Evolutionary conservation across 2,113 vertebrate genomes (phyloP), one percentile per base, ranked within the genome.

Genomic region (Halcyon senegalensis): DNA sequence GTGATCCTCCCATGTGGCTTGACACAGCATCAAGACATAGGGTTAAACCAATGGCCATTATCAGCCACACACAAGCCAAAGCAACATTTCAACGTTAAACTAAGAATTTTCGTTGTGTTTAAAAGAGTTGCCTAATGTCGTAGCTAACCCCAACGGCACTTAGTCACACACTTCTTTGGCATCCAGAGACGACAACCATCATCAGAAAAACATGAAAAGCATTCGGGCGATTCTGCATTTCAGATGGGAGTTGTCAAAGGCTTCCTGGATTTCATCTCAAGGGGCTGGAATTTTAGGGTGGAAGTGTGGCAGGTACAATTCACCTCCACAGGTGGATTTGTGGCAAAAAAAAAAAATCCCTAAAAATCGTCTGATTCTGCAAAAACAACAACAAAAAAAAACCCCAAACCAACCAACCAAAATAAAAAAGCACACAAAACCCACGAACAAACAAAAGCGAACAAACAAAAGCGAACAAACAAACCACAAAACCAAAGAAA

Each of bases 31-130:
- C 18, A 16, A 68, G 30, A 39, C 16, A 7, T 13, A 15, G 60
- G 24, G 33, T 14, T 83, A 62, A 43, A 27, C 5, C 7, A 44
- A 43, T 0, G 62, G 24, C 16, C 0, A 0, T 35, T 11, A 46
- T 7, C 24, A 13, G 28, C 33, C 16, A 7, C 19, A 3, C 16
- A 2, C 0, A 2, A 41, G 53, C 37, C 69, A 67, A 44, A 19
- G 67, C 53, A 64, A 56, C 33, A 75, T 31, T 41, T 23, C 24
- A 7, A 0, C 2, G 41, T 7, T 39, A 7, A 0, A 6, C 6
- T 3, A 19, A 15, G 51, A 67, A 70, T 81, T 74, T 74, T 67
- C 75, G 7, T n/a, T 14, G 53, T 5, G 31, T 35, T 63, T 53
- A 9, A 16, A 60, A 25, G 4, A 28, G 30, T 21, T 64, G 84